phyloP scores from a whole-genome alignment of 2,888 invertebrate genomes.

The Danaus chrysippus region DNA sequence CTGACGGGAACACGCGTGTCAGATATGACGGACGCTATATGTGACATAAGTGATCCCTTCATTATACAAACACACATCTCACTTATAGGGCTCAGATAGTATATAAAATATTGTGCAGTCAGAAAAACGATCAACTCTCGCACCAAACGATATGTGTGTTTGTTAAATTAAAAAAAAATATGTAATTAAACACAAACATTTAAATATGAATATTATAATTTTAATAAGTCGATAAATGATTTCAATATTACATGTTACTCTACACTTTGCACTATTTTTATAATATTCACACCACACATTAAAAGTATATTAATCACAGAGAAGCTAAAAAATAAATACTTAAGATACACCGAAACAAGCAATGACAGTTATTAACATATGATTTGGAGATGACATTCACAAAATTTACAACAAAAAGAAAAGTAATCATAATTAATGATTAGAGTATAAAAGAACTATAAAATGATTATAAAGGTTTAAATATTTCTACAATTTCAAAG shows the following conservation, averaged over 20 bases:
- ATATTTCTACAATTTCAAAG: too few relatives aligned
- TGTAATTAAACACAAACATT: conserved; percentile 23
- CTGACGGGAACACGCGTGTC: conserved; percentile 2
- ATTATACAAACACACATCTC: not conserved
- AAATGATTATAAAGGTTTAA: not conserved
- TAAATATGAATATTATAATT: conserved; percentile 28
- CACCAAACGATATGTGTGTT: not conserved
- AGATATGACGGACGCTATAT: not conserved
- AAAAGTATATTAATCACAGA: conserved; percentile 22
- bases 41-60: conserved; percentile 1
- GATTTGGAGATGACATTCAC: not conserved
- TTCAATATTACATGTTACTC: not conserved
- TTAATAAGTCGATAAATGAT: not conserved
- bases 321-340: conserved; percentile 19
- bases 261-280: conserved; percentile 12
- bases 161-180: not conserved
- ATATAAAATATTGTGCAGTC: not conserved
- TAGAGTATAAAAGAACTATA: not conserved
- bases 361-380: conserved; percentile 13
- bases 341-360: conserved; percentile 24
- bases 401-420: not conserved
- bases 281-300: conserved; percentile 28
- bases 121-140: not conserved
- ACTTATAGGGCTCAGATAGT: not conserved
- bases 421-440: not conserved